Evolutionary conservation across 2,797 vertebrate genomes (phyloP), one percentile per base, ranked within the genome.

Genomic region (Hemibagrus guttatus): DNA sequence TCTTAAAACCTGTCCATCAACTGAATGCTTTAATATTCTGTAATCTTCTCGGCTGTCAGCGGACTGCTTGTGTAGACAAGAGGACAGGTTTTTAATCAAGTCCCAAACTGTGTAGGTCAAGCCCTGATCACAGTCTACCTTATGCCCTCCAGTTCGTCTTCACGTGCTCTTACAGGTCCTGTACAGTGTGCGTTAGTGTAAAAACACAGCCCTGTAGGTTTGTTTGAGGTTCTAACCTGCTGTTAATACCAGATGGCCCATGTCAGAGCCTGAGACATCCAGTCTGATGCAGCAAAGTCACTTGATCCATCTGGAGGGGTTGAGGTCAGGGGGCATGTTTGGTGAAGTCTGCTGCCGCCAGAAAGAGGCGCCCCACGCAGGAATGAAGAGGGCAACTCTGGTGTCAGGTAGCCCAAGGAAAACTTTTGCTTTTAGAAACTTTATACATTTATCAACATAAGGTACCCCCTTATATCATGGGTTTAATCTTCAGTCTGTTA

Each of bases 1-100:
- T n/a, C n/a, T n/a, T n/a, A n/a, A n/a, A 6, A 58, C 21, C 52
- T 58, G 21, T 3, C 82, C 0, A 39, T 59, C 68, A 42, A 6
- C 14, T 42, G 7, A 19, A 46, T 84, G 54, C 5, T 74, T 21
- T 19, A 72, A 58, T 84, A 72, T 39, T 84, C 42, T 84, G 31
- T 59, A 19, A 89, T 87, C 82, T 90, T 88, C 88, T 92, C 92
- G 88, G 88, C 88, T 87, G 90, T 92, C 93, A 93, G 84, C 89
- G 91, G 92, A 92, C 87, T 58, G 84, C 84, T 91, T 86, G 84
- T 86, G 83, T 68, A 39, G 72, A 88, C 91, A 90, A 90, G 91
- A 93, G 75, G 88, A 75, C 59, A 86, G n/a, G 17, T 13, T 94
- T 92, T 91, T 88, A 89, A 83, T 91, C 82, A 89, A 88, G 88